Percentiles rank a stretch among this genome's conserved stretches.
These are phyloP conservation scores for Spilosoma lubricipeda DNA, from an alignment of 2,888 invertebrate species.

Conservation along the genomic window DNA sequence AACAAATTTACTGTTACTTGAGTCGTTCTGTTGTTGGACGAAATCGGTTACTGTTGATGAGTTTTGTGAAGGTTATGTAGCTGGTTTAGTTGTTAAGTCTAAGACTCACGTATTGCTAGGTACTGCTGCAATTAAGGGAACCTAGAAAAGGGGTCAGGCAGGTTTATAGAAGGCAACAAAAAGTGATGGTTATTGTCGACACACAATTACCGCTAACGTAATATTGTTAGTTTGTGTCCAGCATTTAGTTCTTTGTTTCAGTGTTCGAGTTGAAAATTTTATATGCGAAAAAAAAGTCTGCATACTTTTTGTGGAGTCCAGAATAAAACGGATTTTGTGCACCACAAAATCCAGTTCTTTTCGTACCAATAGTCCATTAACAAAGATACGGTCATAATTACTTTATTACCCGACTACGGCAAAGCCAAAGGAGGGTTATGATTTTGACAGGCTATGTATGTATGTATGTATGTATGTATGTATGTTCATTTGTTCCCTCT, in stretches of 20 bases:
- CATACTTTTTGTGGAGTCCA: not conserved
- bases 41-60: constrained; percentile 14
- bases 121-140: not conserved
- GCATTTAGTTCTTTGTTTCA: not conserved
- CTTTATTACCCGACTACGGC: no score
- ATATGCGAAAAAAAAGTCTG: not conserved
- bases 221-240: not conserved
- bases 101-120: not conserved
- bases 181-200: not conserved
- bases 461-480: no score
- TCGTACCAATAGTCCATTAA: not conserved
- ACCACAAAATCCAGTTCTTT: no score
- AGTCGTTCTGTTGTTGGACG: constrained; percentile 12
- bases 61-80: constrained; percentile 1
- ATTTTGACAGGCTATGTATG: no score
- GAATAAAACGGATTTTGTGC: not conserved
- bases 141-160: not conserved
- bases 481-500: no score
- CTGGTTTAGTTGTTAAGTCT: constrained; percentile 5
- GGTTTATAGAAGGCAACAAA: constrained; percentile 8
- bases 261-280: not conserved
- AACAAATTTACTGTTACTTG: constrained; percentile 32
- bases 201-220: not conserved
- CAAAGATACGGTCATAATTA: not conserved
- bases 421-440: no score